Evolutionary conservation across 2,888 invertebrate species (phyloP), one percentile per base, ranked within the genome.

Genomic region (Agelastica alni): DNA sequence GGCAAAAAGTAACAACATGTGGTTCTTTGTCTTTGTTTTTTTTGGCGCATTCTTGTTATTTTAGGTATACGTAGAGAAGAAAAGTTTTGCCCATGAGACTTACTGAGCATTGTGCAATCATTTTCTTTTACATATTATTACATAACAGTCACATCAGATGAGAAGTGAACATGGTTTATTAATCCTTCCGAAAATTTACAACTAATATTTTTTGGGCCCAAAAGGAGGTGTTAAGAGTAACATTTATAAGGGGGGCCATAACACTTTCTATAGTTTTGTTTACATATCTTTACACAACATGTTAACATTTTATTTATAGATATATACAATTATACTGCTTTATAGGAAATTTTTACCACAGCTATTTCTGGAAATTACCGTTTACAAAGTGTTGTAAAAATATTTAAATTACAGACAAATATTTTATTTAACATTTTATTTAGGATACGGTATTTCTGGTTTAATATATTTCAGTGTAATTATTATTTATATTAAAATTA

Each of bases 221-320:
- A 57, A 56, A 55, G 56, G 54, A 66, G 66, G 61, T 68, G 62
- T 64, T 64, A 52, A 37, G 58, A 63, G 54, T n/a, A 61, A 62
- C 60, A 62, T 61, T 60, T 37, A 59, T 51, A 61, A 61, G 53
- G 28, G 49, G 70, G 69, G 68, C 68, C 66, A 55, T 58, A 63
- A 62, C 54, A 54, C 56, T 48, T 62, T 64, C 59, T 58, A 61
- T 53, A 59, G 7, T 39, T 61, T 54, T 56, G 59, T 59, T 63
- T 59, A 62, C 59, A 63, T 67, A 57, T 49, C 41, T 49, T 31
- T 68, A 74, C 72, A 75, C 72, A 73, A 73, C 71, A 72, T 72
- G 69, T 67, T 65, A 73, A 74, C 72, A 74, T 70, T 53, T 57
- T 72, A 72, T 71, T 70, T 73, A 74, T 74, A 72, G 66, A 62